A percentile compares a stretch with the other conserved stretches of the same genome.
These are phyloP conservation scores for Xiphorhynchus erythropygius DNA, from an alignment of 2,797 vertebrate genomes.

Conservation along the genomic window DNA sequence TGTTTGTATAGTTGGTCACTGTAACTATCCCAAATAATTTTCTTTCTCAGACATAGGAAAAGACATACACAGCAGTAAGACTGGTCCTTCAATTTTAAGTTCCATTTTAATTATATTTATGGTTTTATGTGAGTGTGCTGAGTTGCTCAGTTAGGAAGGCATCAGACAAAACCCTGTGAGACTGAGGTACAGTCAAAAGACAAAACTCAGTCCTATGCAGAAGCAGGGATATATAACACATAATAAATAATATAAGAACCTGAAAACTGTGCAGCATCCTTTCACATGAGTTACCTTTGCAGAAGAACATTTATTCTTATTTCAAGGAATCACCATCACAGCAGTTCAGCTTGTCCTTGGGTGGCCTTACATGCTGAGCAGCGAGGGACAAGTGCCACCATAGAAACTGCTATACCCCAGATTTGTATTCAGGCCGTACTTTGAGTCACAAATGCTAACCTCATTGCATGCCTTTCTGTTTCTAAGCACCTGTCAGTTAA, in stretches of 20 bases:
- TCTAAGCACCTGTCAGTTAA: neutral
- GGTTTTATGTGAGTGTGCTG: neutral
- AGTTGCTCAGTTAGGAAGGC: neutral
- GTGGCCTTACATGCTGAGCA: neutral
- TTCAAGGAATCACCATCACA: neutral
- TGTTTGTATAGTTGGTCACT: neutral
- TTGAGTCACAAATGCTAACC: neutral
- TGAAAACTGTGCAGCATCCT: neutral
- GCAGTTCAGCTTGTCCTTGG: neutral
- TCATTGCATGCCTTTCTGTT: neutral
- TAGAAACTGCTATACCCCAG: fast-evolving
- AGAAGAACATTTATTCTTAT: neutral
- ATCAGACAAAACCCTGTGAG: neutral
- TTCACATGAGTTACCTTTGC: neutral
- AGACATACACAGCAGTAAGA: neutral
- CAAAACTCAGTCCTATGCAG: neutral
- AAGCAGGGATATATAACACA: neutral
- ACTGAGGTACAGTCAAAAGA: neutral
- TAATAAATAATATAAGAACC: neutral
- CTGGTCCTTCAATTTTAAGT: neutral
- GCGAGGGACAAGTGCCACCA: fast-evolving
- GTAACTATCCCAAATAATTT: neutral
- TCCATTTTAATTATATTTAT: neutral
- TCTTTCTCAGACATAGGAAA: neutral
- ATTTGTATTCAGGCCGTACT: neutral